Conservation (phyloP, 1,140 invertebrate species). For the Drosophila athabasca region DNA sequence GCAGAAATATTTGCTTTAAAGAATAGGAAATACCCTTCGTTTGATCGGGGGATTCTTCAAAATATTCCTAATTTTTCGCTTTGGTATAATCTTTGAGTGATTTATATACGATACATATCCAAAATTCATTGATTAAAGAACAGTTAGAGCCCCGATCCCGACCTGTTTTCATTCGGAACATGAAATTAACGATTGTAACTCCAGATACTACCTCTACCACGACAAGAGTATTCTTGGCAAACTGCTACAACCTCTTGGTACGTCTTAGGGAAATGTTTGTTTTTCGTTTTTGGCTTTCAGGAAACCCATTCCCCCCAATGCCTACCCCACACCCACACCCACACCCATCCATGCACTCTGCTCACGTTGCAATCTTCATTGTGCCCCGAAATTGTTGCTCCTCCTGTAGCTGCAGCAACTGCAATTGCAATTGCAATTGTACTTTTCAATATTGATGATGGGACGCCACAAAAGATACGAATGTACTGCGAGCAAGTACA, state of each 20-base stretch:
- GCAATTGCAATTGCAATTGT: conserved; percentile 23
- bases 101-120: too few species aligned
- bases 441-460: conserved; percentile 54
- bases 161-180: too few species aligned
- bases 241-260: conserved; percentile 9
- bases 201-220: background rate
- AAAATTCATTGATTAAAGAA: too few species aligned
- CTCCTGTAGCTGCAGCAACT: conserved; percentile 2
- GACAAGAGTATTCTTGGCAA: conserved; percentile 7
- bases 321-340: background rate
- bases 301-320: conserved; percentile 1
- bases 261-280: conserved; percentile 43
- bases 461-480: conserved; percentile 45
- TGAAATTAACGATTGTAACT: too few species aligned
- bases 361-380: conserved; percentile 58
- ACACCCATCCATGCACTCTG: conserved; percentile 27
- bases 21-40: background rate
- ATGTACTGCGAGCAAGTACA: conserved; percentile 3
- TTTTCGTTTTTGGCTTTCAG: conserved; percentile 52
- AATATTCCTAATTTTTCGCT: too few species aligned
- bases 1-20: background rate
- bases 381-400: conserved; percentile 48
- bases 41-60: too few species aligned
- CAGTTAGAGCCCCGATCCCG: too few species aligned
- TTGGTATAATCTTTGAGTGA: too few species aligned